Percentiles rank a stretch among this genome's conserved stretches.
Evolutionary conservation across 2,888 invertebrate species (phyloP).

Genomic region (Branchellion lobata): DNA sequence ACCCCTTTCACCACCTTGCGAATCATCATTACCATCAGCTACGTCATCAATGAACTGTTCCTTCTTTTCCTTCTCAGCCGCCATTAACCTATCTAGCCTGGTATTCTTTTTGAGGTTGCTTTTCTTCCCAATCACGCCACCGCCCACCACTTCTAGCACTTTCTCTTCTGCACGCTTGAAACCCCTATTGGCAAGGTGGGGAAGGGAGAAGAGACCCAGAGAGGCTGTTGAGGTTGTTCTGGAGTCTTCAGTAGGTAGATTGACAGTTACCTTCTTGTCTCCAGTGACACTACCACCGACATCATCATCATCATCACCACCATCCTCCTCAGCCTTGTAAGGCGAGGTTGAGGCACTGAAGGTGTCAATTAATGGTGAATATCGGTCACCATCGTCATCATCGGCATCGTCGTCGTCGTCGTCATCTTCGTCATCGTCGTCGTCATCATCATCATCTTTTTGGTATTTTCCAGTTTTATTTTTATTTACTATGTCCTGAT

Average conservation of each 20-base stretch:
- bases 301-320: neutral
- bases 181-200: no score
- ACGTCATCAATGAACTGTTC: neutral
- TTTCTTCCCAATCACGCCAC: neutral
- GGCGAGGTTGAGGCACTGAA: neutral
- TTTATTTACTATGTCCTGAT: no score
- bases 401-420: constrained; percentile 1
- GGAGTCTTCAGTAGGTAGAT: no score
- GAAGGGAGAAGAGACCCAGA: no score
- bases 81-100: neutral
- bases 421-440: neutral
- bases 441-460: constrained; percentile 10
- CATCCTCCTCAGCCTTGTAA: neutral
- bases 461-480: neutral
- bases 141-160: neutral
- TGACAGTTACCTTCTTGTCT: no score
- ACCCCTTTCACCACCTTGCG: neutral
- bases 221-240: no score
- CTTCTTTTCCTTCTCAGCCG: constrained; percentile 1
- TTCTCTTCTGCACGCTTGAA: no score
- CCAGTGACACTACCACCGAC: no score
- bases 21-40: neutral
- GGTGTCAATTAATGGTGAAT: constrained; percentile 30
- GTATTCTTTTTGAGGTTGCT: neutral
- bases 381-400: neutral